Evolutionary conservation across 23 tunicate species (phyloP).

Genomic region (Clavelina lepadiformis): DNA sequence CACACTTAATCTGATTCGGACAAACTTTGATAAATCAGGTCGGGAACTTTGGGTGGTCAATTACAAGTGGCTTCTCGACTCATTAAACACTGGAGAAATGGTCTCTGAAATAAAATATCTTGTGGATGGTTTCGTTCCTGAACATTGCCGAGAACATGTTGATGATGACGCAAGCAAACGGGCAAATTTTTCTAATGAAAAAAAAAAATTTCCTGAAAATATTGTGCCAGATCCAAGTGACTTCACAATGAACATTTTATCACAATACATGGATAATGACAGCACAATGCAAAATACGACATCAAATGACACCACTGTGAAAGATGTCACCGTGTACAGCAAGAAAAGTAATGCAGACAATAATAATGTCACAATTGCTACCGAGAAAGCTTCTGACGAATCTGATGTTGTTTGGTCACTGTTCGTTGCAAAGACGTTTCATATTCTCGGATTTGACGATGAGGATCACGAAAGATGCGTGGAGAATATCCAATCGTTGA

Average conservation of each 20-base stretch:
- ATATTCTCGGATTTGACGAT: slow-evolving; percentile 48
- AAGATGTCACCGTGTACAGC: no score
- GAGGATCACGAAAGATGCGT: slow-evolving; percentile 29
- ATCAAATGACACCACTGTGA: no score
- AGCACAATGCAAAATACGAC: no score
- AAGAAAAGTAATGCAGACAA: no score
- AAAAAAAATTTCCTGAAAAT: no score
- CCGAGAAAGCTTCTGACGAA: neutral
- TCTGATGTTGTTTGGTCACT: slow-evolving; percentile 5
- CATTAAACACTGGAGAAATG: slow-evolving; percentile 29
- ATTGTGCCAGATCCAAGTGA: no score
- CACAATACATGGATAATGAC: no score
- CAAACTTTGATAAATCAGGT: neutral
- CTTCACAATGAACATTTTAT: no score
- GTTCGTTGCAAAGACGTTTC: slow-evolving; percentile 40
- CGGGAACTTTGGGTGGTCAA: slow-evolving; percentile 39
- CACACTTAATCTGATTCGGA: neutral
- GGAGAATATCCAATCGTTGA: slow-evolving; percentile 39
- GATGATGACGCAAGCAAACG: no score
- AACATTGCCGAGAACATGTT: no score
- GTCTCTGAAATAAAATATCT: slow-evolving; percentile 42
- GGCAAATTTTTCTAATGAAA: no score
- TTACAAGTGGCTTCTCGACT: slow-evolving; percentile 63
- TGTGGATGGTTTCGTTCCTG: slow-evolving; percentile 19
- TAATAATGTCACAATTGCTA: no score